Evolutionary conservation across 2,888 invertebrate genomes (phyloP), one percentile per base, ranked within the genome.

Genomic region (Cryptocephalus moraei): DNA sequence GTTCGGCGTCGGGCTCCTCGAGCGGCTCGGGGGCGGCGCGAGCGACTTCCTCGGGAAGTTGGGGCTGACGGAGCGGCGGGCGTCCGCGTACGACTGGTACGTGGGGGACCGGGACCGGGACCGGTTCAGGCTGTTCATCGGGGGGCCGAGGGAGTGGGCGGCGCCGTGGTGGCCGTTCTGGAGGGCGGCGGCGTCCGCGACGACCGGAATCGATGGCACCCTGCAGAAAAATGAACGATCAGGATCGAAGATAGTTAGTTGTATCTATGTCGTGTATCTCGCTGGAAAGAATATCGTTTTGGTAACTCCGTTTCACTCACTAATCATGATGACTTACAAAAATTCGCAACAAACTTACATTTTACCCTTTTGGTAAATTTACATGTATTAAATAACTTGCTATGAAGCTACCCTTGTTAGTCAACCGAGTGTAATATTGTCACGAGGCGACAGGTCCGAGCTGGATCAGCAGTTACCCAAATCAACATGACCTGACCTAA

Each of bases 1-100:
- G 52, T 78, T 68, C 1, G 76, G 75, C 33, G 75, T 75, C 43
- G 76, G 76, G 49, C 75, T 75, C 53, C 75, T 67, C 39, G 75
- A 75, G 36, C 59, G 61, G 11, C 49, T 54, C 1, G 33, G 31
- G 8, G 66, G 66, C 6, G 60, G 56, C 33, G 58, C 61, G n/a
- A 69, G 58, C 33, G 56, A 61, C 55, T 67, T 68, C 33, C 69
- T 55, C 2, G 61, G 55, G 13, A 60, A 55, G 47, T 63, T 62
- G 1, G 69, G 69, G 47, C 67, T 67, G 10, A 65, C 58, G 0
- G 69, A 68, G 43, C 69, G 55, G 41, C 66, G 59, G 45, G 53
- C 58, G 47, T 49, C 44, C 41, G 43, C 51, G 54, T 64, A 49
- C 50, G 58, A 46, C 45, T 63, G 39, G 47, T 62, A 57, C 8